These are phyloP conservation scores for Heliconius charithonia DNA, from an alignment of 2,888 invertebrate genomes.

Conservation along the genomic window DNA sequence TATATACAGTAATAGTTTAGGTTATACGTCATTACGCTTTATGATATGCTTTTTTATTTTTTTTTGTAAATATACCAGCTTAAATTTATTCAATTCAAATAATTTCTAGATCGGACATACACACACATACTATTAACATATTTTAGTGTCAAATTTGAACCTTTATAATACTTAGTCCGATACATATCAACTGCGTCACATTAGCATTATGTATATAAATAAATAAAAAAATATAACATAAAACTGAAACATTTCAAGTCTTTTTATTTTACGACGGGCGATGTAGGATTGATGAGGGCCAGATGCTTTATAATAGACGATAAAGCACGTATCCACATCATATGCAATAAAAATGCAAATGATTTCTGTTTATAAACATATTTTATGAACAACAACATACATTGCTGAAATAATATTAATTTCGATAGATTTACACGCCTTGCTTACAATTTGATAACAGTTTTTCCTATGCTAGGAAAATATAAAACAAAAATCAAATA, in stretches of 20 bases:
- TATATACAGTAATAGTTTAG: not conserved
- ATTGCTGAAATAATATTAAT: not conserved
- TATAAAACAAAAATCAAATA: not conserved
- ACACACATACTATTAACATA: not conserved
- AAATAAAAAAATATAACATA: not conserved
- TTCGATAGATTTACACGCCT: not conserved
- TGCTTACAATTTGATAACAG: not conserved
- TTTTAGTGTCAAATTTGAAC: not conserved
- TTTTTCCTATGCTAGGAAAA: not conserved
- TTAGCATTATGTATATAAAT: not conserved
- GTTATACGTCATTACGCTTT: not conserved
- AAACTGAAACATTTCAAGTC: not conserved
- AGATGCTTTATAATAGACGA: constrained; percentile 15
- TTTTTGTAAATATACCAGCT: not conserved
- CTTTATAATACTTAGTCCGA: not conserved
- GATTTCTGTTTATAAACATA: constrained; percentile 2
- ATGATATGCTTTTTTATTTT: not conserved
- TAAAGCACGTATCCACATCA: constrained; percentile 25
- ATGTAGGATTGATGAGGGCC: constrained; percentile 24
- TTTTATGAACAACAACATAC: not conserved
- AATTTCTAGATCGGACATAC: not conserved
- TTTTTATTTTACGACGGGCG: constrained; percentile 25
- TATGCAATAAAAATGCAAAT: constrained; percentile 18
- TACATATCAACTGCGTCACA: not conserved
- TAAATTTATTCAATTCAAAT: not conserved